Conservation (phyloP, 2,113 vertebrate genomes). For the Passer montanus region DNA sequence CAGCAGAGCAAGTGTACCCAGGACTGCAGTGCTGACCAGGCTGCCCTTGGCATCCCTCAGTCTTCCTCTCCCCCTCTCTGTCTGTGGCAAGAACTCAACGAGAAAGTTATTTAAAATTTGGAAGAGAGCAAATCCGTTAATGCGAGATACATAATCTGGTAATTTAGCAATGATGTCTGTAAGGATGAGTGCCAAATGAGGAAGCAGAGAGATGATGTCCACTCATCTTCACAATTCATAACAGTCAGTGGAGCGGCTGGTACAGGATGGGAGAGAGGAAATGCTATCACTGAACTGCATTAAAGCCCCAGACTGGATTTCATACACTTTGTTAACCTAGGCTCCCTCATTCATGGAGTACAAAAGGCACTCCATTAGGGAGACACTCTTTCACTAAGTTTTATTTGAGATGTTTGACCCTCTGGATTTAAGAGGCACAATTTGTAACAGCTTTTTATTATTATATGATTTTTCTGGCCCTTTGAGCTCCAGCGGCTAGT, state of each 20-base stretch:
- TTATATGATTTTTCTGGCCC: constrained; percentile 74
- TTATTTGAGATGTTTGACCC: constrained; percentile 76
- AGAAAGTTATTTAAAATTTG: constrained; percentile 83
- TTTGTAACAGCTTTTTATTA: constrained; percentile 77
- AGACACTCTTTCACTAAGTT: constrained; percentile 70
- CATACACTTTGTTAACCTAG: constrained; percentile 72
- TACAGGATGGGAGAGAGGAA: constrained; percentile 78
- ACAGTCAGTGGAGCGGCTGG: constrained; percentile 59
- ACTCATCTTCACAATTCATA: constrained; percentile 80
- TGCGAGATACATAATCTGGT: constrained; percentile 79
- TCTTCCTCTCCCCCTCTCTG: not conserved
- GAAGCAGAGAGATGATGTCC: constrained; percentile 78
- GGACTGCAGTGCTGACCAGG: constrained; percentile 53
- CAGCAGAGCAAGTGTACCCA: constrained; percentile 35
- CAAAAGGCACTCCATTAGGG: constrained; percentile 74
- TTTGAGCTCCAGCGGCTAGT: constrained; percentile 66
- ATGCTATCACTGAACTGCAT: constrained; percentile 72
- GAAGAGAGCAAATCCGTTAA: constrained; percentile 75
- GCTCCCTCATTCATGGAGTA: constrained; percentile 72
- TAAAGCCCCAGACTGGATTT: constrained; percentile 70
- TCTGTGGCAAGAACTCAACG: constrained; percentile 44
- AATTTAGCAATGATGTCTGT: constrained; percentile 78
- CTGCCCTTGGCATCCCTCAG: constrained; percentile 66
- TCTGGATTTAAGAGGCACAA: constrained; percentile 71
- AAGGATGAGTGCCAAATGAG: constrained; percentile 78